Evolutionary conservation across 2,888 invertebrate species (phyloP), one percentile per base, ranked within the genome.

Genomic region (Andrena trimmerana): DNA sequence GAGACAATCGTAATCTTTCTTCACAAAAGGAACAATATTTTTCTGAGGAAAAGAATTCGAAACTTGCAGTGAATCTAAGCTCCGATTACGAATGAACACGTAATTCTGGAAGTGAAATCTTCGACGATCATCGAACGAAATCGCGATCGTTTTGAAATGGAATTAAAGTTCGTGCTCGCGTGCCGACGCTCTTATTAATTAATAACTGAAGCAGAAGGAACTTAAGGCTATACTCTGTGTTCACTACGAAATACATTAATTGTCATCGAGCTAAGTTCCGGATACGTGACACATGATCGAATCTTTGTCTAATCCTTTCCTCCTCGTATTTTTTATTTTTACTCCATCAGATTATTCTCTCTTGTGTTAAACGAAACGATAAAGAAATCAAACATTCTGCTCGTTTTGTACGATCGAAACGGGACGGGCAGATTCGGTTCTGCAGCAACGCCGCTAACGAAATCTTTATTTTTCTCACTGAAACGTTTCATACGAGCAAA

Each of bases 401-500:
- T 69, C 8, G 54, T 57, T 57, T 42, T 57, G 13, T n/a, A 57
- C 57, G 57, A 62, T 29, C 36, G 65, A 36, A 57, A 65, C 72
- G 20, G 50, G 31, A 36, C 29, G 5, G 42, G 29, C 48, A 29
- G 54, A 73, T 65, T 65, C 16, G 10, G 5, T 66, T 66, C n/a
- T 6, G 31, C 65, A 68, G 62, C 20, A 24, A 62, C 16, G 60
- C 52, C 42, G 50, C 33, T 57, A 48, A 48, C 74, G 59, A 66
- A 68, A 66, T 78, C 62, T 42, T 72, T 52, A 73, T 75, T 83
- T 74, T 73, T 74, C 33, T 62, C 79, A 59, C 48, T 6, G 69
- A n/a, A 69, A 59, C 57, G 62, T 63, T 82, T 74, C 31, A 63
- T 71, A 65, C 72, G 59, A 52, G 52, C 31, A 60, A 54, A 62